Conservation (phyloP, 1,140 invertebrate species). For the Calliopsis andreniformis region DNA sequence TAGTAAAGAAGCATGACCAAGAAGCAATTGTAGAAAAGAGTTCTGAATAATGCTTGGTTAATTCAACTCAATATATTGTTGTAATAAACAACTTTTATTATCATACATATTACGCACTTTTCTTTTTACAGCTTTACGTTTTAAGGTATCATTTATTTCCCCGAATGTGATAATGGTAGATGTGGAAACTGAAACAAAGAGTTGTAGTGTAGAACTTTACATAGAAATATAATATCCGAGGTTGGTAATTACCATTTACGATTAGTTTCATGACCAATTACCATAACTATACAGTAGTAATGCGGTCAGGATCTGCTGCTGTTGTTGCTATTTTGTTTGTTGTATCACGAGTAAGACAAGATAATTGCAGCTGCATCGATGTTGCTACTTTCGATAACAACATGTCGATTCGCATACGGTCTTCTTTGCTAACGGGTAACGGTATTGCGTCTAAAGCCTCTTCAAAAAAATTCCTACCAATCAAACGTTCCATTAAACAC, state of each 20-base stretch:
- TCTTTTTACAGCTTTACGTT: constrained; percentile 17
- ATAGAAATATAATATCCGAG: neutral
- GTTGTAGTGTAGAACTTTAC: neutral
- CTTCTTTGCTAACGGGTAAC: constrained; percentile 76
- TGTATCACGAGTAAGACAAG: constrained; percentile 69
- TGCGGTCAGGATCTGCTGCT: constrained; percentile 62
- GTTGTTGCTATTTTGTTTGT: constrained; percentile 48
- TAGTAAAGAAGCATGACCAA: constrained; percentile 35
- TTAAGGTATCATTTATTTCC: neutral
- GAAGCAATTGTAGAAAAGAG: neutral
- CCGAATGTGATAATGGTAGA: neutral
- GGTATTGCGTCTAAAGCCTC: constrained; percentile 85
- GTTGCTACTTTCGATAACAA: constrained; percentile 74
- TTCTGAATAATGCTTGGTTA: neutral
- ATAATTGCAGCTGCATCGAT: constrained; percentile 77
- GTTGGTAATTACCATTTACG: constrained; percentile 46
- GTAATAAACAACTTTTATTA: constrained; percentile 24
- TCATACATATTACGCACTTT: neutral
- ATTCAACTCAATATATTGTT: neutral
- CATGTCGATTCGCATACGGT: constrained; percentile 74
- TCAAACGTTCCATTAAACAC: constrained; percentile 25
- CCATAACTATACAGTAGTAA: constrained; percentile 65
- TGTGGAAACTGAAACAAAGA: constrained; percentile 10
- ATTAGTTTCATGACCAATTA: constrained; percentile 1
- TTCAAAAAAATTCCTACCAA: constrained; percentile 82